phyloP scores from a whole-genome alignment of 1,140 invertebrate genomes.

The Teleogryllus occipitalis region DNA sequence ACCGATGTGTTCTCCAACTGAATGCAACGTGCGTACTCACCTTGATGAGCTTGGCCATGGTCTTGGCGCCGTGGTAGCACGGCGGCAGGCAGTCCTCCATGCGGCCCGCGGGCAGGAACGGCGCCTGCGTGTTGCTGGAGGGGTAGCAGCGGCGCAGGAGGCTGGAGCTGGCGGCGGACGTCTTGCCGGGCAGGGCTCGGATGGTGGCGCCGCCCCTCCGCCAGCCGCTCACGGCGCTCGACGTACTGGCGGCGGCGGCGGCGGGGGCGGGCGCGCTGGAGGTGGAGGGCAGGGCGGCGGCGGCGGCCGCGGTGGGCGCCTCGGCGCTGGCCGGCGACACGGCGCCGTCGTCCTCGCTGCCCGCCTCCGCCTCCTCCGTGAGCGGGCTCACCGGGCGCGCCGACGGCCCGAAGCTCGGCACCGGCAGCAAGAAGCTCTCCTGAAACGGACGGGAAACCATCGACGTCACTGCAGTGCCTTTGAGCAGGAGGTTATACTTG shows the following conservation, averaged over 20 bases:
- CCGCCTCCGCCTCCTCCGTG: conserved; percentile 32
- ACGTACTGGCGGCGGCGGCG: too few species aligned
- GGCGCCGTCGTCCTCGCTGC: conserved; percentile 31
- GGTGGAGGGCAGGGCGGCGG: background rate
- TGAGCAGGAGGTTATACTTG: too few species aligned
- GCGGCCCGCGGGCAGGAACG: conserved; percentile 32
- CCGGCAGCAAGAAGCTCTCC: conserved; percentile 34
- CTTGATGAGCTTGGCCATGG: conserved; percentile 48
- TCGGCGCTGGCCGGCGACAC: conserved; percentile 12
- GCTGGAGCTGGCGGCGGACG: conserved; percentile 22
- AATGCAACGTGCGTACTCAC: conserved; percentile 29
- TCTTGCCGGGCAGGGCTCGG: conserved; percentile 10
- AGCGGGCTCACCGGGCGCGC: conserved; percentile 34
- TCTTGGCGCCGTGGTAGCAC: conserved; percentile 45
- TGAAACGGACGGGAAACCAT: conserved; percentile 21
- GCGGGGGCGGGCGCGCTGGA: background rate
- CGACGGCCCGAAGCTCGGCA: conserved; percentile 27
- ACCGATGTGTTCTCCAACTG: too few species aligned
- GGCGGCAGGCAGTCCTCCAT: conserved; percentile 45
- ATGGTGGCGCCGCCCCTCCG: conserved; percentile 15
- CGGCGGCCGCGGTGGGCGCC: conserved; percentile 15
- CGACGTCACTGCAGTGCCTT: too few species aligned
- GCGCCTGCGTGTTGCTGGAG: conserved; percentile 28
- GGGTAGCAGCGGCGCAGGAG: conserved; percentile 34
- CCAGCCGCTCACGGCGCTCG: background rate